These are phyloP conservation scores for Antheraea assamensis DNA, from an alignment of 2,888 invertebrate species.

Conservation along the genomic window DNA sequence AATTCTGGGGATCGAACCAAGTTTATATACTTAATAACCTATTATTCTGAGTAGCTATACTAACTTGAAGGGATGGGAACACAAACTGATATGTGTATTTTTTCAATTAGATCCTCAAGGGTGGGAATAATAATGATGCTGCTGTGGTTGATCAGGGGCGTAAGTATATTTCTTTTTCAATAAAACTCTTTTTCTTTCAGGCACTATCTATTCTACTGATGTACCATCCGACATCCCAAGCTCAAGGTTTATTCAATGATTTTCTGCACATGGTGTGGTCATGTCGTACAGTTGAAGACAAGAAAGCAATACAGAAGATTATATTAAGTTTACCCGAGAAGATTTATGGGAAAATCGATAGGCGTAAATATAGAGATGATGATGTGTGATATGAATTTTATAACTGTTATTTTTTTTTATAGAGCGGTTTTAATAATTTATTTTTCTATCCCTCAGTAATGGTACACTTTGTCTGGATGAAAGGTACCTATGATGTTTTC, in stretches of 20 bases:
- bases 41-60: too few species aligned
- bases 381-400: not conserved
- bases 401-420: not conserved
- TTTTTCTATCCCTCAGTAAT: too few species aligned
- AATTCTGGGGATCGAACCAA: too few species aligned
- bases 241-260: slow-evolving; percentile 54
- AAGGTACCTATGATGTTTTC: too few species aligned
- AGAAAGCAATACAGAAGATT: slow-evolving; percentile 64
- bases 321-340: slow-evolving; percentile 57
- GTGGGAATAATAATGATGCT: too few species aligned
- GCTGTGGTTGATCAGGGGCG: too few species aligned
- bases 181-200: slow-evolving; percentile 50
- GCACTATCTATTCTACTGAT: slow-evolving; percentile 62
- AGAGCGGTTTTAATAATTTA: too few species aligned
- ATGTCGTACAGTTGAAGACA: slow-evolving; percentile 59
- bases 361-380: not conserved
- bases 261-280: slow-evolving; percentile 69
- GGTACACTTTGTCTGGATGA: too few species aligned
- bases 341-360: slow-evolving; percentile 33
- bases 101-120: too few species aligned
- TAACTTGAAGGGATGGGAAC: too few species aligned
- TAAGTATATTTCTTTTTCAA: not conserved
- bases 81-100: too few species aligned
- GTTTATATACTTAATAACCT: too few species aligned
- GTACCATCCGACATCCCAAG: slow-evolving; percentile 66